phyloP scores from a whole-genome alignment of 2,113 vertebrate genomes.

The Bos javanicus region DNA sequence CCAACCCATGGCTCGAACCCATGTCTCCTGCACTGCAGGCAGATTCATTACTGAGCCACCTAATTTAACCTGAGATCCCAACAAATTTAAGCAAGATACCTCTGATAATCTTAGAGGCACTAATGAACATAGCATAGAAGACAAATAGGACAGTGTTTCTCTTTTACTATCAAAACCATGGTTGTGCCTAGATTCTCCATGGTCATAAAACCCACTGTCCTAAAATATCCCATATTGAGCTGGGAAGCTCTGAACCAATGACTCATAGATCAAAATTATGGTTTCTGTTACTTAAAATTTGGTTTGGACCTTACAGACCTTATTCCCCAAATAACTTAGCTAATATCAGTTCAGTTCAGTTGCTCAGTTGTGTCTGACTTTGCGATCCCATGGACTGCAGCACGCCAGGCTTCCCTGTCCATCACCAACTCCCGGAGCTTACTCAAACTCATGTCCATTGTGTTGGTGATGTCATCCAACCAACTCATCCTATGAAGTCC shows the following conservation, averaged over 20 bases:
- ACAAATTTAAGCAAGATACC: background rate
- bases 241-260: background rate
- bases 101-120: background rate
- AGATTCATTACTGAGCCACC: background rate
- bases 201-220: background rate
- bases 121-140: background rate
- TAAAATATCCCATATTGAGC: background rate
- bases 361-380: background rate
- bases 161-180: background rate
- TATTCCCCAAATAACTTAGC: background rate
- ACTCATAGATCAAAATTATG: background rate
- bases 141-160: background rate
- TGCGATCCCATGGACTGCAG: too few species aligned
- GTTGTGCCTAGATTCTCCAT: background rate
- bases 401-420: too few species aligned
- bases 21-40: background rate
- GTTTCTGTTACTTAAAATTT: background rate
- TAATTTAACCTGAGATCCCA: background rate
- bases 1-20: background rate
- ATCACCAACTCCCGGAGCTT: too few species aligned
- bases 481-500: too few species aligned
- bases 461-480: too few species aligned
- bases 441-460: too few species aligned
- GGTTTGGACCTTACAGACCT: background rate
- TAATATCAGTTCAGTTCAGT: background rate